A percentile compares a stretch with the other conserved stretches of the same genome.
phyloP scores from a whole-genome alignment of 2,888 invertebrate species.

The Mythimna pallens region DNA sequence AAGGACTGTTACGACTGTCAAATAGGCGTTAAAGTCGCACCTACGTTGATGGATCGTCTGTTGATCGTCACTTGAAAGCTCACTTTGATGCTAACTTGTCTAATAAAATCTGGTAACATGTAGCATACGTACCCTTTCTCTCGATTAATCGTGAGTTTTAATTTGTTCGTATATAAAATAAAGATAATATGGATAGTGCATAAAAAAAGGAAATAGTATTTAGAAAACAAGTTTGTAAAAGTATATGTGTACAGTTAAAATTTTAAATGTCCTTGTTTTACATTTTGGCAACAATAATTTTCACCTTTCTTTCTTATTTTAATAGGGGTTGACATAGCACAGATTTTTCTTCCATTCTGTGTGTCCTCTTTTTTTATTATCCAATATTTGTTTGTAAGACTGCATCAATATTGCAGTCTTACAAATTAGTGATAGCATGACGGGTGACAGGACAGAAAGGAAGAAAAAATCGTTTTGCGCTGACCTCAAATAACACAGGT shows the following conservation, averaged over 20 bases:
- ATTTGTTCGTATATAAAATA: background rate
- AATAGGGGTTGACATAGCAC: background rate
- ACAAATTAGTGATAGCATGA: too few relatives aligned
- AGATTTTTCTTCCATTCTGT: background rate
- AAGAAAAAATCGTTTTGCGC: too few relatives aligned
- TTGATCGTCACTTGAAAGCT: background rate
- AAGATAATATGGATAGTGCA: too few relatives aligned
- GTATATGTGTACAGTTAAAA: too few relatives aligned
- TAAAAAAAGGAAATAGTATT: too few relatives aligned
- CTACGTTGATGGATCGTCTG: background rate
- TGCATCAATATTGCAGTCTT: too few relatives aligned
- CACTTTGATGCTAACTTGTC: background rate
- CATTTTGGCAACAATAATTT: background rate
- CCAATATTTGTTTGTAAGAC: too few relatives aligned
- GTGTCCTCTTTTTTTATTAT: too few relatives aligned
- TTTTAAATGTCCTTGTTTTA: too few relatives aligned
- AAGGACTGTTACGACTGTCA: background rate
- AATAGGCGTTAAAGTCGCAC: background rate
- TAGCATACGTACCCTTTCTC: background rate
- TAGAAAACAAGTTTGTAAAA: too few relatives aligned
- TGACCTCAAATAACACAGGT: too few relatives aligned
- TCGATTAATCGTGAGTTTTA: background rate
- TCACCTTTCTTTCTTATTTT: background rate
- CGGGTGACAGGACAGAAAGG: too few relatives aligned
- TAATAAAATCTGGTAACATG: constrained; percentile 2